phyloP scores from a whole-genome alignment of 2,797 vertebrate genomes.

The Hoplostethus atlanticus region DNA sequence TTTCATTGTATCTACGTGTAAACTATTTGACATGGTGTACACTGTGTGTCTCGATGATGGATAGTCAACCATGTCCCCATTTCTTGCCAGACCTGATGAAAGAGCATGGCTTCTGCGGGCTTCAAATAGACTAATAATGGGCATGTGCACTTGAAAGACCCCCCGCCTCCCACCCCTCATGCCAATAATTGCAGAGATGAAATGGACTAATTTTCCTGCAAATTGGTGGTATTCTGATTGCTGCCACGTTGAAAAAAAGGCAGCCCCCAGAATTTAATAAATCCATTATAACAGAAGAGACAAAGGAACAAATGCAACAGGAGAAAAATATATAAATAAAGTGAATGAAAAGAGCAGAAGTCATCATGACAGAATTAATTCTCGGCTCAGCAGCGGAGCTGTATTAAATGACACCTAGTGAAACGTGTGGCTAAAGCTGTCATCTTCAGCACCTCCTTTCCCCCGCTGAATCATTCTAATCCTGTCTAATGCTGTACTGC shows the following conservation, averaged over 20 bases:
- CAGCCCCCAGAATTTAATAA: conserved; percentile 57
- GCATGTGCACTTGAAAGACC: conserved; percentile 46
- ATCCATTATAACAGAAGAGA: conserved; percentile 52
- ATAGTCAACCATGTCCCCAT: conserved; percentile 50
- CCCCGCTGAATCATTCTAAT: conserved; percentile 71
- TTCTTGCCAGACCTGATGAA: conserved; percentile 66
- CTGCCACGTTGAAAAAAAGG: conserved; percentile 52
- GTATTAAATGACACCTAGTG: conserved; percentile 75
- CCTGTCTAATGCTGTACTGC: conserved; percentile 68
- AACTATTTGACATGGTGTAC: conserved; percentile 38
- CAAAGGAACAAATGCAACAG: conserved; percentile 25
- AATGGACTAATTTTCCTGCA: conserved; percentile 69
- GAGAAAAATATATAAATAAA: conserved; percentile 45
- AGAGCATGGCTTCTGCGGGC: conserved; percentile 51
- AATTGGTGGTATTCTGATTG: conserved; percentile 65
- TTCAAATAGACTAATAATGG: conserved; percentile 47
- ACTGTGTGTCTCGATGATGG: conserved; percentile 30
- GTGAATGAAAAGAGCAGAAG: conserved; percentile 53
- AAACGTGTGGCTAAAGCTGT: conserved; percentile 76
- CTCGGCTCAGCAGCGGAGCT: conserved; percentile 47
- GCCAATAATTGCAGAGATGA: conserved; percentile 75
- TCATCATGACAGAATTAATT: conserved; percentile 69
- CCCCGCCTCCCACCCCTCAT: conserved; percentile 50
- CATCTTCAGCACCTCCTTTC: conserved; percentile 65
- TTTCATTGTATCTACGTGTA: conserved; percentile 23